Base-by-base conservation (phyloP, 2,888 invertebrate genomes). In the Caradrina kadenii region DNA sequence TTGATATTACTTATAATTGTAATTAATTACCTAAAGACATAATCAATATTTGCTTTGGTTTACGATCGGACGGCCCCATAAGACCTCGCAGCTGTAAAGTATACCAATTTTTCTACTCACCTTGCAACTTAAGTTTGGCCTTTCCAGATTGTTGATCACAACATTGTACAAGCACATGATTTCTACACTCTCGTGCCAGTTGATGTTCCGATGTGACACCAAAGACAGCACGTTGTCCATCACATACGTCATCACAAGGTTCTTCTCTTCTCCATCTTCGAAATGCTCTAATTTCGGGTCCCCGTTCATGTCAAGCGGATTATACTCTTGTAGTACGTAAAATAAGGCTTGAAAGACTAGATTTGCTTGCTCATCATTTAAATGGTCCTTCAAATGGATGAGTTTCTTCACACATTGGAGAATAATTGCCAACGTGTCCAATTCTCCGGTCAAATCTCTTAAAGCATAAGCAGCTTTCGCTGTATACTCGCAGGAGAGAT, bases 121-220 rank as follows among this genome's bases (percentile, higher is more conserved):
- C 91, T 95, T 96, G 68, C 90, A 90, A 53, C 91, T 87, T 63
- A 96, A 87, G 82, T 94, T 93, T 0, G 90, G 87, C 55, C 92
- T 90, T 69, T 91, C 90, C 62, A 96, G 84, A 61, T 96, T 93
- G 79, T 91, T 90, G 58, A 89, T 91, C 3, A 95, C 93, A 59
- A 94, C 85, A 48, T 88, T 90, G 69, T 95, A 94, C 15, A 98
- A 92, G 79, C 97, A 97, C 71, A 97, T 96, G 0, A 98, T 97
- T 93, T 98, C 98, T 3, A 98, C 95, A 69, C 97, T 97, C 82
- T 98, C 98, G 69, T 97, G 96, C 98, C 98, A 98, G 45, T 97
- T 97, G 17, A 98, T 97, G 73, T 97, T 96, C 81, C 97, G 97
- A 58, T 97, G 96, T 70, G 97, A 96, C 6, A 98, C 97, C 54